Base-by-base conservation (phyloP, 2,888 invertebrate genomes). In the Ophraella communa region DNA sequence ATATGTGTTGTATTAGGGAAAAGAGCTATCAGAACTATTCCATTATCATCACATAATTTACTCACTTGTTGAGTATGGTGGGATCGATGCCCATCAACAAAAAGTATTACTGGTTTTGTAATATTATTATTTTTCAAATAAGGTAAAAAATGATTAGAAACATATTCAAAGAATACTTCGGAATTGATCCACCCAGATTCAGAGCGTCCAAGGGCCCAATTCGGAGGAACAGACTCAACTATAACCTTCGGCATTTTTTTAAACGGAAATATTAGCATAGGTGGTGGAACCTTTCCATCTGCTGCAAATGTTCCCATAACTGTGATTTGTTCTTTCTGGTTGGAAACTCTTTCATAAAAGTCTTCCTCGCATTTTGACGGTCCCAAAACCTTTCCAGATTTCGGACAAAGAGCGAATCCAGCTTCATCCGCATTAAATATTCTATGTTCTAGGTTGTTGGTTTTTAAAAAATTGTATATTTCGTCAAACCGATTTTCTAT, bases 341-440 rank as follows among this genome's bases (percentile, higher is more conserved):
- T n/a, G n/a, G n/a, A n/a, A n/a, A n/a, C n/a, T n/a, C n/a, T n/a
- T n/a, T n/a, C n/a, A n/a, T n/a, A n/a, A n/a, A n/a, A n/a, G n/a
- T n/a, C n/a, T n/a, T n/a, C n/a, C n/a, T n/a, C n/a, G n/a, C n/a
- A n/a, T n/a, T n/a, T n/a, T n/a, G n/a, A n/a, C n/a, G 45, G 71
- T 47, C 33, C 71, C 35, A n/a, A 49, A 44, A 65, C 65, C 33
- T 44, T 68, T n/a, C 67, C 69, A n/a, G 62, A 65, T 53, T 69
- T 67, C n/a, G 64, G 68, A 64, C 77, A 77, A 4, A 80, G 62
- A 45, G 69, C 67, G 60, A 79, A 79, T 51, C 74, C 73, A 4
- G 77, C 72, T 65, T 78, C 79, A 62, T 79, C 76, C n/a, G 73
- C 74, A 64, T 79, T 77, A 7, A 77, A 74, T 24, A 77, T 73